Evolutionary conservation across 2,797 vertebrate species (phyloP), one percentile per base, ranked within the genome.

Genomic region (Bryconaethiops microstoma): DNA sequence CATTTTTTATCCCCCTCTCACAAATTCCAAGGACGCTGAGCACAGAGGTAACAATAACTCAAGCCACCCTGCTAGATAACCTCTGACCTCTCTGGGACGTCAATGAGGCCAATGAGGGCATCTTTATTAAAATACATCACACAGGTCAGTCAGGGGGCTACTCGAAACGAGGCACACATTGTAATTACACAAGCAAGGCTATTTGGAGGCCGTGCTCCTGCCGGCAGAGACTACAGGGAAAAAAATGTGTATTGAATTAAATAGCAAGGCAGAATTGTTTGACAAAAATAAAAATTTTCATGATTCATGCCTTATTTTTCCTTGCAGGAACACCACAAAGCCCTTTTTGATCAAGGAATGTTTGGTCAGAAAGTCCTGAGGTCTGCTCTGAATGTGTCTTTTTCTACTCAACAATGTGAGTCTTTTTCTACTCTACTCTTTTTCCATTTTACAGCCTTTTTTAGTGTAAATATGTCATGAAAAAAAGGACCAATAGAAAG

Each of bases 81-180:
- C 81, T 77, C 39, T 72, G 69, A 81, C 76, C 78, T 80, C 17
- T 63, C 65, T 10, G 2, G 55, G 35, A 50, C 35, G 74, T 74
- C 48, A n/a, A 59, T 74, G 57, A 84, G 64, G 75, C 60, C 70
- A 77, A 54, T 70, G 60, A 82, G 76, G 48, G 59, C 79, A 42
- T 35, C 54, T 59, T 75, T 74, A 78, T 78, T 75, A 74, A 64
- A 82, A 81, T 81, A 81, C 69, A 71, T 81, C 68, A 76, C 64
- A 75, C 45, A 70, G 48, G 72, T 74, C 79, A 76, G 68, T 76
- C 67, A 76, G 21, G 14, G 83, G 59, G 40, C 42, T 25, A 52
- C 62, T 81, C 70, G 75, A 69, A 84, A 75, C 67, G 70, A 70
- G 64, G 62, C 57, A 45, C 75, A 79, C 62, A 74, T 79, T 39